Conservation (phyloP, 2,888 invertebrate species). For the Elegia similella region DNA sequence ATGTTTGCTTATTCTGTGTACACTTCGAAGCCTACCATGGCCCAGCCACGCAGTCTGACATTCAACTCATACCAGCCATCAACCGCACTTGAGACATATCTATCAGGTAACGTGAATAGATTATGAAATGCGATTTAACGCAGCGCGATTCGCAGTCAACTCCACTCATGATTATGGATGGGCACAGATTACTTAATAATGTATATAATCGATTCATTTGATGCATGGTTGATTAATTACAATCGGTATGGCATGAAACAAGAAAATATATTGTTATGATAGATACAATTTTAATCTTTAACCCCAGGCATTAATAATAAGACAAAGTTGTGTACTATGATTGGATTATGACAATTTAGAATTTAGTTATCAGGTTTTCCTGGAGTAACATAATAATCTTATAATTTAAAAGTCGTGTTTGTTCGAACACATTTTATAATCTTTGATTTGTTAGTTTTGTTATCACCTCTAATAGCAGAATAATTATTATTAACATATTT, state of each 20-base stretch:
- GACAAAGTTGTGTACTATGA: not conserved
- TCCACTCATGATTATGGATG: not conserved
- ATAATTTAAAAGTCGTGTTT: too few relatives aligned
- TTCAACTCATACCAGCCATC: conserved; percentile 1
- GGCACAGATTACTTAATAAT: too few relatives aligned
- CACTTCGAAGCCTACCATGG: not conserved
- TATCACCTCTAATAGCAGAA: too few relatives aligned
- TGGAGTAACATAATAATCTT: too few relatives aligned
- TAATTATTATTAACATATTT: too few relatives aligned
- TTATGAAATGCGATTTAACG: not conserved
- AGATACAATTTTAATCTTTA: not conserved
- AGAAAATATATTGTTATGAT: not conserved
- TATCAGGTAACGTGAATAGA: not conserved
- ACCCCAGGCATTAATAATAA: not conserved
- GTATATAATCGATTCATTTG: not conserved
- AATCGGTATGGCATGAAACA: not conserved
- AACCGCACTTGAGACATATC: not conserved
- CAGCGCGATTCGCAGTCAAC: not conserved
- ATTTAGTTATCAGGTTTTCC: too few relatives aligned
- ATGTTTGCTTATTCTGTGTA: not conserved
- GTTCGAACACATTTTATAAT: too few relatives aligned
- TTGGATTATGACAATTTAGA: not conserved
- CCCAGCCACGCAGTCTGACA: not conserved
- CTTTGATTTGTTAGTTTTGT: too few relatives aligned
- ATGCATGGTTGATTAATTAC: not conserved